Percentiles rank a stretch among this genome's conserved stretches.
phyloP scores from a whole-genome alignment of 2,888 invertebrate species.

The Tortrix viridana region DNA sequence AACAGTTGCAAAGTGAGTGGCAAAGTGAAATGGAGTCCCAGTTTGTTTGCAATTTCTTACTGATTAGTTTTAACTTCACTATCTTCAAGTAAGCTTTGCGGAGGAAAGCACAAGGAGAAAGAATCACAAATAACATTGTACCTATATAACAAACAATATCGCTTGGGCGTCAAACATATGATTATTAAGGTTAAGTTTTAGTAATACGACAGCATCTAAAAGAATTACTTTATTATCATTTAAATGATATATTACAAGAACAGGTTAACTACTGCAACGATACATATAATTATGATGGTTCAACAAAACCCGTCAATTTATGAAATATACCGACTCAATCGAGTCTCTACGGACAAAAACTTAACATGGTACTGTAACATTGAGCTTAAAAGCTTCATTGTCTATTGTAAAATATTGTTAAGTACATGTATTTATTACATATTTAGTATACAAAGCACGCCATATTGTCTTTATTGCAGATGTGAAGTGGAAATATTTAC shows the following conservation, averaged over 20 bases:
- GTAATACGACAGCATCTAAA: slow-evolving; percentile 45
- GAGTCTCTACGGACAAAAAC: slow-evolving; percentile 8
- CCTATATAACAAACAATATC: too few species aligned
- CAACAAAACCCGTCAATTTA: slow-evolving; percentile 17
- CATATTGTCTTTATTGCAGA: slow-evolving; percentile 76
- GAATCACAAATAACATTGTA: too few species aligned
- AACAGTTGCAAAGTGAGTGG: too few species aligned
- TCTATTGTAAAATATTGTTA: slow-evolving; percentile 37
- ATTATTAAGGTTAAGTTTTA: background rate
- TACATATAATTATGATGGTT: slow-evolving; percentile 45
- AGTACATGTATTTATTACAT: slow-evolving; percentile 51
- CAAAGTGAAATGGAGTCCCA: too few species aligned
- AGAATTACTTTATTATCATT: slow-evolving; percentile 68
- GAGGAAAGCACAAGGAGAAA: too few species aligned
- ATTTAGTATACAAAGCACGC: slow-evolving; percentile 71
- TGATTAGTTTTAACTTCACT: too few species aligned
- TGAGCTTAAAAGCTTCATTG: slow-evolving; percentile 17
- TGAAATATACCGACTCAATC: background rate
- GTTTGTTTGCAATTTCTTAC: too few species aligned
- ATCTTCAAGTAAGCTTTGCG: too few species aligned
- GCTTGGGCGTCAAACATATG: too few species aligned
- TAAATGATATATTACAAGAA: slow-evolving; percentile 65
- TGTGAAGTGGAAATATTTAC: slow-evolving; percentile 46
- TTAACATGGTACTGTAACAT: slow-evolving; percentile 13
- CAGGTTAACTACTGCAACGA: slow-evolving; percentile 66